Conservation (phyloP, 2,797 vertebrate species). For the Sitta carolinensis region DNA sequence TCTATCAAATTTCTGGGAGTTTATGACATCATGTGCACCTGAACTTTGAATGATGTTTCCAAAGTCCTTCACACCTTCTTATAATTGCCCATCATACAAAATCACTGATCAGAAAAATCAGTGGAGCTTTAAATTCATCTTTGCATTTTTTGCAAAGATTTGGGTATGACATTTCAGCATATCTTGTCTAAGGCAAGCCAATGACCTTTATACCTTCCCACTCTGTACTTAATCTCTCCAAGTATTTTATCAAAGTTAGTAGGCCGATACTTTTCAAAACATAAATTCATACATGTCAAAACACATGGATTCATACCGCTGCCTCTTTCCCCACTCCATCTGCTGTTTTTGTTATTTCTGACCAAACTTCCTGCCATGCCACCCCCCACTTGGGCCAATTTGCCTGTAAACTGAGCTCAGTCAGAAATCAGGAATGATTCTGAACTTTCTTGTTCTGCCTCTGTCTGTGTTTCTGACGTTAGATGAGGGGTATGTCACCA, state of each 20-base stretch:
- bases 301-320: background rate
- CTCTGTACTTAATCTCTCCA: background rate
- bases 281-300: constrained; percentile 14
- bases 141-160: background rate
- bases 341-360: constrained; percentile 9
- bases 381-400: background rate
- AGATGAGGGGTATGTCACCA: background rate
- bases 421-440: background rate
- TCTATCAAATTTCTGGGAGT: background rate
- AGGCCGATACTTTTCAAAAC: background rate
- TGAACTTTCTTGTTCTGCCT: background rate
- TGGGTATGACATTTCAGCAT: background rate
- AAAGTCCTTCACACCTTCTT: background rate
- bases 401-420: background rate
- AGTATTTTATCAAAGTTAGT: background rate
- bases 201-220: background rate
- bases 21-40: background rate
- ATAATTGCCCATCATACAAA: background rate
- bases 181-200: background rate
- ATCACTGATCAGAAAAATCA: background rate
- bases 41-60: background rate
- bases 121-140: background rate
- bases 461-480: background rate
- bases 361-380: background rate
- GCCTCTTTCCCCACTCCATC: constrained; percentile 23